phyloP scores from a whole-genome alignment of 2,888 invertebrate genomes.

The Acronicta aceris region DNA sequence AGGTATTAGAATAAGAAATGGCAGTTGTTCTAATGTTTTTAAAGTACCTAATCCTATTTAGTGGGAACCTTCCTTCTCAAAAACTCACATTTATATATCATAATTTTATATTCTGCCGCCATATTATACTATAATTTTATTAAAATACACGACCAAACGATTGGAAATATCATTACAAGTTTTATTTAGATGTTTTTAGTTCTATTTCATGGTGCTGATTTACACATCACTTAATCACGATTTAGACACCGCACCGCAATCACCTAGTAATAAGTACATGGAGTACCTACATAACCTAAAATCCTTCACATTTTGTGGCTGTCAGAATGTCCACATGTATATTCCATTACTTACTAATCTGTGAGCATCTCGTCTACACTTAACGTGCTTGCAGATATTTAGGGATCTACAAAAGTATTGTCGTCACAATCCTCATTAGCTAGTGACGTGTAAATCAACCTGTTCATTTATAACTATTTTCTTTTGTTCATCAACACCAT shows the following conservation, averaged over 20 bases:
- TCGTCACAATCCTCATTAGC: slow-evolving; percentile 11
- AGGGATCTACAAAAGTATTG: slow-evolving; percentile 13
- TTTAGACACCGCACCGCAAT: background rate
- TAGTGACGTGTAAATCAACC: background rate
- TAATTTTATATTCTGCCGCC: background rate
- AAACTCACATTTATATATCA: background rate
- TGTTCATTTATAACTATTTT: background rate
- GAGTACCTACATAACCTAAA: background rate
- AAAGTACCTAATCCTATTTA: no score
- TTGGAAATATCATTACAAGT: background rate
- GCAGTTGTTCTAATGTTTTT: no score
- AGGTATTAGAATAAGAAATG: no score
- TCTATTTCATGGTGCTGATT: slow-evolving; percentile 2
- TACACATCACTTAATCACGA: slow-evolving; percentile 11
- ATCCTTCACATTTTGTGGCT: no score
- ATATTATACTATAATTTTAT: background rate
- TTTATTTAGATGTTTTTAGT: background rate
- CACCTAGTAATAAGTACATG: background rate
- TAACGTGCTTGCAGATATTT: slow-evolving; percentile 1
- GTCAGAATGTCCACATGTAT: background rate
- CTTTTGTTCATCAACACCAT: slow-evolving; percentile 24
- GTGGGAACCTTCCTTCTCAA: background rate
- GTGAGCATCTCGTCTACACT: slow-evolving; percentile 3
- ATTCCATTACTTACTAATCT: slow-evolving; percentile 6
- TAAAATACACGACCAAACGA: background rate